Evolutionary conservation across 2,797 vertebrate species (phyloP).

Genomic region (Carapus acus): DNA sequence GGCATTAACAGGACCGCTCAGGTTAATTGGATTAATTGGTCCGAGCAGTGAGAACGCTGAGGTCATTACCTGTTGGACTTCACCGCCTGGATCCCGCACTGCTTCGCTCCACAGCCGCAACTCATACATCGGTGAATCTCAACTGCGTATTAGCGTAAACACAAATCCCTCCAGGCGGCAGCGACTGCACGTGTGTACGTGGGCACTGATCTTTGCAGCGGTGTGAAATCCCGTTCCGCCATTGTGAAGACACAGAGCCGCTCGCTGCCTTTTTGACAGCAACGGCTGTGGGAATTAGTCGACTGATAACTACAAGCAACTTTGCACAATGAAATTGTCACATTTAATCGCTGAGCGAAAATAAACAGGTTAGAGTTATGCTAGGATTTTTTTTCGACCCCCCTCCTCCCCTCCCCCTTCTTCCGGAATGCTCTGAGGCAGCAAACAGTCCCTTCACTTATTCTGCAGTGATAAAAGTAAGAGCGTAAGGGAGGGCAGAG

Average conservation of each 20-base stretch:
- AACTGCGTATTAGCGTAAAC: no score
- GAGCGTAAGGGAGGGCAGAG: slow-evolving; percentile 9
- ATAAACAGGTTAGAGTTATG: slow-evolving; percentile 39
- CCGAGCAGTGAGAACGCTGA: neutral
- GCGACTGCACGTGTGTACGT: neutral
- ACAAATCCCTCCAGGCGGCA: no score
- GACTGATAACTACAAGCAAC: slow-evolving; percentile 33
- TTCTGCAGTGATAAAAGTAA: slow-evolving; percentile 27
- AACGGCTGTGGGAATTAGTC: slow-evolving; percentile 19
- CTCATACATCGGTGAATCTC: no score
- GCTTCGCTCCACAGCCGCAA: no score
- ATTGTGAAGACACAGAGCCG: slow-evolving; percentile 16
- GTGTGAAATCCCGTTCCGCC: slow-evolving; percentile 5
- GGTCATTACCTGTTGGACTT: neutral
- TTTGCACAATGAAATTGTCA: slow-evolving; percentile 42
- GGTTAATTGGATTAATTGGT: slow-evolving; percentile 3
- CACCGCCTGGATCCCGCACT: neutral
- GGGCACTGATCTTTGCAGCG: slow-evolving; percentile 2
- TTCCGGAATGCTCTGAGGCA: slow-evolving; percentile 18
- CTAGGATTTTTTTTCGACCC: slow-evolving; percentile 3
- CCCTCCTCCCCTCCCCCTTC: no score
- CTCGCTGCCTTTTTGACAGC: slow-evolving; percentile 15
- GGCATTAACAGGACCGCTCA: no score
- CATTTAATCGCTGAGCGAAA: slow-evolving; percentile 43
- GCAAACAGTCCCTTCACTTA: slow-evolving; percentile 26